Conservation (phyloP, 2,888 invertebrate genomes). For the Leucania comma region DNA sequence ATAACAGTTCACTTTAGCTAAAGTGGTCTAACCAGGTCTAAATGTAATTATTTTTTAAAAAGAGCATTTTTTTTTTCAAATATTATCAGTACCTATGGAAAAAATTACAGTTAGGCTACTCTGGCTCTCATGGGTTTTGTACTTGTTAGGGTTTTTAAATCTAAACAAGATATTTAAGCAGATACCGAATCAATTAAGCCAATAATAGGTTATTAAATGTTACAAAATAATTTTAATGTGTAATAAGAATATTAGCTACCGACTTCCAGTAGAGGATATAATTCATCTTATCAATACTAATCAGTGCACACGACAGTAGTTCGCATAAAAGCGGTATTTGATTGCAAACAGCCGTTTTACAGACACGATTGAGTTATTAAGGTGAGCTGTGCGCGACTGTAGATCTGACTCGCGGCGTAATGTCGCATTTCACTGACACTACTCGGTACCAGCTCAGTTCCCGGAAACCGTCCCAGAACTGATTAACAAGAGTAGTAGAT, state of each 20-base stretch:
- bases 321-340: conserved; percentile 12
- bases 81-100: no score
- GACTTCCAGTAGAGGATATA: background rate
- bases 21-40: no score
- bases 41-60: no score
- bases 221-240: background rate
- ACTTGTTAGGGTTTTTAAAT: background rate
- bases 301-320: background rate
- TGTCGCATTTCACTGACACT: conserved; percentile 14
- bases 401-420: background rate
- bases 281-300: background rate
- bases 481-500: background rate
- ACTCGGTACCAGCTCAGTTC: background rate
- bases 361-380: conserved; percentile 36
- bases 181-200: background rate
- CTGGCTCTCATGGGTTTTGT: no score
- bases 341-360: background rate
- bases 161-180: background rate
- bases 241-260: background rate
- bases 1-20: no score
- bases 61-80: no score
- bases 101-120: no score
- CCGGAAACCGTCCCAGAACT: no score
- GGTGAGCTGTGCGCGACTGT: background rate
- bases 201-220: background rate